Evolutionary conservation across 2,113 vertebrate species (phyloP).

Genomic region (Psilopogon haemacephalus): DNA sequence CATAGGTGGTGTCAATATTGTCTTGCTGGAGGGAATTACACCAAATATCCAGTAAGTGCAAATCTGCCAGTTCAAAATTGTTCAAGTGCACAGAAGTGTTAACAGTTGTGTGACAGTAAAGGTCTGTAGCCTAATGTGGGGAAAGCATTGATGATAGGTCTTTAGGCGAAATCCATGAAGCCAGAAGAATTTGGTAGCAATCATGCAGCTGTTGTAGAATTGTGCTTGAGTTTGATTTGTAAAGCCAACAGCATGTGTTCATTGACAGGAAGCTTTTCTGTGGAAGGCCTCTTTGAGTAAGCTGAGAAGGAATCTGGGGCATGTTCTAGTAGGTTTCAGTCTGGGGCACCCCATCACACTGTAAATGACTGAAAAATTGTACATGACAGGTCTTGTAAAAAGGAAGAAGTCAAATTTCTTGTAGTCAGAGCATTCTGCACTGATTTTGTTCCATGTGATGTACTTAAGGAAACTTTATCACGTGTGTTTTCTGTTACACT

Average conservation of each 20-base stretch:
- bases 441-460: not conserved
- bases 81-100: not conserved
- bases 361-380: not conserved
- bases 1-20: slow-evolving; percentile 96
- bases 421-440: not conserved
- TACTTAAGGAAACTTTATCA: not conserved
- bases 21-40: slow-evolving; percentile 94
- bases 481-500: not conserved
- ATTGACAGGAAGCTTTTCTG: not conserved
- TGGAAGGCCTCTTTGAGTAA: not conserved
- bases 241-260: not conserved
- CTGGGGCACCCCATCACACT: rapidly evolving
- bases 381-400: not conserved
- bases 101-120: not conserved
- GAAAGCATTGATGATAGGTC: not conserved
- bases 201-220: not conserved
- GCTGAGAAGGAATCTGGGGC: not conserved
- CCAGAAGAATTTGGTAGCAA: not conserved
- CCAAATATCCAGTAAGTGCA: slow-evolving; percentile 96
- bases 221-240: not conserved
- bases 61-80: not conserved
- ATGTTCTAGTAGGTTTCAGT: not conserved
- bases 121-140: not conserved
- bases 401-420: not conserved
- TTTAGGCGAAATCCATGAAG: not conserved